These are phyloP conservation scores for Camponotus vicinus DNA, from an alignment of 1,140 invertebrate genomes.

Conservation along the genomic window DNA sequence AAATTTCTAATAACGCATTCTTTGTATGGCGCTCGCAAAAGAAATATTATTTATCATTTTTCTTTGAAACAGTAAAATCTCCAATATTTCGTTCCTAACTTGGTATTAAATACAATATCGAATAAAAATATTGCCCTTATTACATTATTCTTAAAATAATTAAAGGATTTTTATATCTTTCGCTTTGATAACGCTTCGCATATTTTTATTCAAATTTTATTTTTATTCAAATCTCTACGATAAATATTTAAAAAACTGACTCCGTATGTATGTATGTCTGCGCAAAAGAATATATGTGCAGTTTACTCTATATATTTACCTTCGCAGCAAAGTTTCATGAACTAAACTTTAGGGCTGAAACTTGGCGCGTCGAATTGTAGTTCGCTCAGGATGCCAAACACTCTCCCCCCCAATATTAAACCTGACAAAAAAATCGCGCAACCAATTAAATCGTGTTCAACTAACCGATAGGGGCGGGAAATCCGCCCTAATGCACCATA, in stretches of 20 bases:
- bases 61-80: conserved; percentile 6
- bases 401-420: neutral
- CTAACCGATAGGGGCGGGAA: neutral
- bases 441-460: conserved; percentile 29
- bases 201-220: conserved; percentile 10
- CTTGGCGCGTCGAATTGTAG: neutral
- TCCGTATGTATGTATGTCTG: no score
- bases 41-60: neutral
- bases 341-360: neutral
- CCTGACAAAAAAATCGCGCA: conserved; percentile 12
- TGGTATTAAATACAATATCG: neutral
- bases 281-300: neutral
- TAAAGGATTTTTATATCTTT: neutral
- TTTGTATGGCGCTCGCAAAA: neutral
- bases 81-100: conserved; percentile 16
- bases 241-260: conserved; percentile 3
- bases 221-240: neutral
- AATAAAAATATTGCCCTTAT: neutral
- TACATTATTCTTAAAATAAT: neutral
- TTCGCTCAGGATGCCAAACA: neutral
- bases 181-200: neutral
- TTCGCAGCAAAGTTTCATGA: neutral
- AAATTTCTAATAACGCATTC: neutral
- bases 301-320: neutral
- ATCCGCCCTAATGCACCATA: conserved; percentile 49